Evolutionary conservation across 2,113 vertebrate species (phyloP), one percentile per base, ranked within the genome.

Genomic region (Polypterus bichir): DNA sequence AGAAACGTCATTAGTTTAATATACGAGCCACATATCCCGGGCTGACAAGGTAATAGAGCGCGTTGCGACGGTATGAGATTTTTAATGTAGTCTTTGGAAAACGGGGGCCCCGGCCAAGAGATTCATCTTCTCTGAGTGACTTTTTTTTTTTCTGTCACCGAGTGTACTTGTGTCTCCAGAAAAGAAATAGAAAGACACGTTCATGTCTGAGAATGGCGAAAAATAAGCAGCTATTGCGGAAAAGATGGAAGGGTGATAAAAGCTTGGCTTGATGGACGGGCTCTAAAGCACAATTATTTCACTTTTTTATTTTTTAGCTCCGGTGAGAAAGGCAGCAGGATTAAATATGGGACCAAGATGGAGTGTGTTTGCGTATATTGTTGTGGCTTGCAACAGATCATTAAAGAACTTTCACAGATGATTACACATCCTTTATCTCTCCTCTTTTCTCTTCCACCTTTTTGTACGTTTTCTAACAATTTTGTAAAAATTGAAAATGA

Each of bases 251-350:
- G 70, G 68, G 10, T 58, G 56, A 69, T 65, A 54, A 70, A 62
- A 55, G 63, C 68, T 76, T 78, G 80, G 75, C 83, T 76, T 89
- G 90, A 91, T 73, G 86, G 91, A 89, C 89, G 88, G 86, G 80
- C 86, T 81, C 86, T 87, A 88, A 74, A 68, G 78, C 79, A 79
- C 88, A 91, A 91, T 95, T 91, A 87, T 65, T 80, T 70, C 27
- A 27, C 27, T 27, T 27, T 27, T 27, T 27, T 27, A 27, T 27
- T 27, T 27, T 27, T 55, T 55, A 8, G 54, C 54, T 55, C 9
- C 9, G 2, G 54, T 11, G 54, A 4, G 10, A 3, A 27, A 55
- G 44, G 54, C 2, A 51, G 49, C 6, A 9, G 9, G 49, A 51
- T 6, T 7, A 2, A 51, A 9, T 7, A 9, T 7, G 49, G 9